Conservation (phyloP, 1,140 invertebrate genomes). For the Cephus cinctus region DNA sequence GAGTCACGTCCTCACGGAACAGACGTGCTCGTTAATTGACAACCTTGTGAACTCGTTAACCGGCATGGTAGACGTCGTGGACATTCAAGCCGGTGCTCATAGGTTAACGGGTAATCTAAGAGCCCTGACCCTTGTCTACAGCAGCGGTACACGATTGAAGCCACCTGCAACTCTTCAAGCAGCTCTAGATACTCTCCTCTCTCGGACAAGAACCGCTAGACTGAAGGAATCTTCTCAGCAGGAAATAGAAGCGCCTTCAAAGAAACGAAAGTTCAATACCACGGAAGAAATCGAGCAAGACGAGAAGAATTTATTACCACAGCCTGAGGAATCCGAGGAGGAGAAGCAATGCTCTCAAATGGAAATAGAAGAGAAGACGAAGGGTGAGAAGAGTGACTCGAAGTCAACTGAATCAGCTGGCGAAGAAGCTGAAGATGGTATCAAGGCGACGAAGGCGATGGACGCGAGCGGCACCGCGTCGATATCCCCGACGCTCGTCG, state of each 20-base stretch:
- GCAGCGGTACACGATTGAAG: constrained; percentile 46
- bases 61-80: constrained; percentile 56
- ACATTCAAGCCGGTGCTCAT: constrained; percentile 53
- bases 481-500: constrained; percentile 19
- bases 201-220: constrained; percentile 36
- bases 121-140: constrained; percentile 59
- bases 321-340: constrained; percentile 12
- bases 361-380: neutral
- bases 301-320: constrained; percentile 18
- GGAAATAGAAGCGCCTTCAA: constrained; percentile 43
- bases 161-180: constrained; percentile 39
- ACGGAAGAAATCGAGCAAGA: constrained; percentile 23
- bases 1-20: constrained; percentile 61
- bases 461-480: constrained; percentile 7
- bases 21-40: constrained; percentile 61
- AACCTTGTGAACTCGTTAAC: constrained; percentile 58
- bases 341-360: neutral
- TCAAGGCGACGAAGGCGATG: constrained; percentile 1
- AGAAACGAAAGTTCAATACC: constrained; percentile 47
- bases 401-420: neutral
- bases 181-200: constrained; percentile 39
- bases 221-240: constrained; percentile 37
- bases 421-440: constrained; percentile 10
- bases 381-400: neutral
- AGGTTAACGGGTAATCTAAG: constrained; percentile 59